Conservation (phyloP, 2,888 invertebrate genomes). For the Folsomia manolachei region DNA sequence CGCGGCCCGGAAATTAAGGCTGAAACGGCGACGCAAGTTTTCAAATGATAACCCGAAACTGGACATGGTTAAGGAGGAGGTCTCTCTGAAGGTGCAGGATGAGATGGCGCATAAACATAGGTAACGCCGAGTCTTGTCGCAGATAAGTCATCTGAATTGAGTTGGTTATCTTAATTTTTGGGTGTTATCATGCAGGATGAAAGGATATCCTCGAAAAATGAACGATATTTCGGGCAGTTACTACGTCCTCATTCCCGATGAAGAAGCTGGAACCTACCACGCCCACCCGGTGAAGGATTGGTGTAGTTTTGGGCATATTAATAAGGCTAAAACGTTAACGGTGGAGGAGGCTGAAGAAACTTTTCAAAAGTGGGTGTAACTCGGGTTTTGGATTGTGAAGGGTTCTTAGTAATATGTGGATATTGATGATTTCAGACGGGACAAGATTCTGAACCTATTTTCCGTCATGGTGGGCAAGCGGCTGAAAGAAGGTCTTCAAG, state of each 20-base stretch:
- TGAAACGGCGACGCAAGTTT: background rate
- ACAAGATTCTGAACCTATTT: background rate
- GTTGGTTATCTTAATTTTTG: background rate
- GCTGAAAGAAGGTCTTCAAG: background rate
- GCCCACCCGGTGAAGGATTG: constrained; percentile 14
- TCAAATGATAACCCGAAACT: background rate
- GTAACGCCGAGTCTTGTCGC: background rate
- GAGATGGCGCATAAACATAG: background rate
- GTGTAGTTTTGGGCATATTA: background rate
- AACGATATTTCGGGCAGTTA: background rate
- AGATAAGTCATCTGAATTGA: background rate
- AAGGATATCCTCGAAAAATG: background rate
- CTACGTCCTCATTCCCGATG: background rate
- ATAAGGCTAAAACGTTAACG: constrained; percentile 4
- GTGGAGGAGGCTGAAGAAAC: constrained; percentile 9
- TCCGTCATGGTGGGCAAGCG: background rate
- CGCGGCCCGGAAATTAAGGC: too few relatives aligned
- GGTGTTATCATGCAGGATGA: background rate
- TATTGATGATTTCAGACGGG: background rate
- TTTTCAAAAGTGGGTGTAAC: background rate
- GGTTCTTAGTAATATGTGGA: too few relatives aligned
- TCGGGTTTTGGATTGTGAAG: too few relatives aligned
- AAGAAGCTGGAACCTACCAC: background rate
- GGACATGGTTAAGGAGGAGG: background rate
- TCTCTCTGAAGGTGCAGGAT: background rate